Percentiles rank a stretch among this genome's conserved stretches.
Evolutionary conservation across 1,140 invertebrate genomes (phyloP).

Genomic region (Theocolax elegans): DNA sequence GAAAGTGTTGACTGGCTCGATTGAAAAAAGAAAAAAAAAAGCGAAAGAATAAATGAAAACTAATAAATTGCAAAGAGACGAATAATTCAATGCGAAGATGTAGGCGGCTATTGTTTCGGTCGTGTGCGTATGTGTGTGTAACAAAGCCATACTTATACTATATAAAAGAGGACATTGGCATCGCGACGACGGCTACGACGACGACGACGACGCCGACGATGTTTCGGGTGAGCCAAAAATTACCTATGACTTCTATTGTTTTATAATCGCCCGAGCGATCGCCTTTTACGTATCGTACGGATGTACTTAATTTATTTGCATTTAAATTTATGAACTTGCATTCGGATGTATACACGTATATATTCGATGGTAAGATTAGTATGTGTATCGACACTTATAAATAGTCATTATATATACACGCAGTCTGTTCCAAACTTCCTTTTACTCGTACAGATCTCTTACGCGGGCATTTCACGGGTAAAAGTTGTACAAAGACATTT

Average conservation of each 20-base stretch:
- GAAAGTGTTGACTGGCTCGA: too few species aligned
- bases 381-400: too few species aligned
- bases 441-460: too few species aligned
- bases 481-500: too few species aligned
- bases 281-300: not conserved
- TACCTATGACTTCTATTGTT: slow-evolving; percentile 27
- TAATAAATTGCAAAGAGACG: slow-evolving; percentile 49
- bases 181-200: not conserved
- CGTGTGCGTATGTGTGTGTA: too few species aligned
- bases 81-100: slow-evolving; percentile 60
- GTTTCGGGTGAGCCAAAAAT: slow-evolving; percentile 32
- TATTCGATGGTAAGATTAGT: too few species aligned
- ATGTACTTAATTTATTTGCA: not conserved
- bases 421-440: too few species aligned
- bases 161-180: slow-evolving; percentile 47
- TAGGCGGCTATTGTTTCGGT: slow-evolving; percentile 63
- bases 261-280: slow-evolving; percentile 4
- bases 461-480: too few species aligned
- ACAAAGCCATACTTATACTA: slow-evolving; percentile 55
- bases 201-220: not conserved
- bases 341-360: too few species aligned
- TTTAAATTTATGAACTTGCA: not conserved
- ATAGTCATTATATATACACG: too few species aligned
- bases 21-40: slow-evolving; percentile 20
- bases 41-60: slow-evolving; percentile 16